Conservation (phyloP, 2,113 vertebrate species). For the Daubentonia madagascariensis region DNA sequence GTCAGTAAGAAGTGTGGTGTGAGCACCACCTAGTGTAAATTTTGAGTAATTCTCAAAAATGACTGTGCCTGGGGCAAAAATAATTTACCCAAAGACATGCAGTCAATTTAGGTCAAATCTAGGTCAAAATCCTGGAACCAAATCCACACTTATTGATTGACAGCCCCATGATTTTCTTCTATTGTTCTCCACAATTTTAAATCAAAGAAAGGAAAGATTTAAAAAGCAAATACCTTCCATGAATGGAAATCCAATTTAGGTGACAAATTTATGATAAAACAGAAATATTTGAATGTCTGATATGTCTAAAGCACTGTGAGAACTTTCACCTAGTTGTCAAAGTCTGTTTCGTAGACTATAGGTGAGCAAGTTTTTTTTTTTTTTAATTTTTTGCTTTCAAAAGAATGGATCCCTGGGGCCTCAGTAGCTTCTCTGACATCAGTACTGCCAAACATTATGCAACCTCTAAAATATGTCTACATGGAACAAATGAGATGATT, state of each 20-base stretch:
- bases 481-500: neutral
- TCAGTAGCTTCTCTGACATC: neutral
- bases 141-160: neutral
- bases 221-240: neutral
- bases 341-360: neutral
- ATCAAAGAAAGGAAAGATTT: neutral
- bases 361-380: neutral
- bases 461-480: neutral
- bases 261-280: neutral
- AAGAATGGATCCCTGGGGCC: neutral
- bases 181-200: neutral
- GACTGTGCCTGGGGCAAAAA: neutral
- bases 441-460: neutral
- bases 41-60: neutral
- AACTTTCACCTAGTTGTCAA: neutral
- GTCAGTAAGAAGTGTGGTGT: neutral
- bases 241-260: neutral
- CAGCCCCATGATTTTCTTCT: accelerated
- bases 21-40: slow-evolving; percentile 40
- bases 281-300: neutral
- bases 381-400: neutral
- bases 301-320: neutral
- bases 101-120: neutral
- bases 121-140: neutral
- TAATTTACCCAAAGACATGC: neutral